phyloP scores from a whole-genome alignment of 2,113 vertebrate species.

The Acanthisitta chloris region DNA sequence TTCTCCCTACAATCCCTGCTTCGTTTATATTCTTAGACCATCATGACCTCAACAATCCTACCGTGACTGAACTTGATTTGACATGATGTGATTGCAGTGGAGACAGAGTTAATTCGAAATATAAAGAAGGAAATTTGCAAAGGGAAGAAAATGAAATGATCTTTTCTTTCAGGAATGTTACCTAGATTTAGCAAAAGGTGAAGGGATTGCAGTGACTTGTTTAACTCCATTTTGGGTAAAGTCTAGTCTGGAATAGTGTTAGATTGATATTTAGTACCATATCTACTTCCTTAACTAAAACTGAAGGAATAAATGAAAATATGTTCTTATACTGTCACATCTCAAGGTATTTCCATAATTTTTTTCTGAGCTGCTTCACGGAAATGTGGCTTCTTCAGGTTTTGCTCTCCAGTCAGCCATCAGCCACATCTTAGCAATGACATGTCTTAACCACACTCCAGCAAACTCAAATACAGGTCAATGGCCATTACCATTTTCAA shows the following conservation, averaged over 20 bases:
- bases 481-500: not conserved
- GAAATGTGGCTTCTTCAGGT: not conserved
- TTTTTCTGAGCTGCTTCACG: not conserved
- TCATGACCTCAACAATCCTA: not conserved
- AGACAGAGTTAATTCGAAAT: conserved; percentile 4
- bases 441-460: not conserved
- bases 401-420: not conserved
- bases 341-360: not conserved
- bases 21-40: not conserved
- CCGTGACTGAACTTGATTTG: conserved; percentile 7
- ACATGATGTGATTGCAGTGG: not conserved
- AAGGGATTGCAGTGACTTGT: not conserved
- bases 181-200: not conserved
- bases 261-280: not conserved
- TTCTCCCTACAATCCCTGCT: not conserved
- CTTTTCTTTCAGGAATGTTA: not conserved
- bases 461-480: conserved; percentile 14
- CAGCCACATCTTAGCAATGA: not conserved
- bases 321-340: not conserved
- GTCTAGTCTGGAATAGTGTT: not conserved
- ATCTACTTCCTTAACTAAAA: not conserved
- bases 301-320: not conserved
- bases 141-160: not conserved
- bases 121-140: not conserved
- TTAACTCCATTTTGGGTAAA: not conserved